Evolutionary conservation across 2,888 invertebrate genomes (phyloP).

Genomic region (Melitaea athalia): DNA sequence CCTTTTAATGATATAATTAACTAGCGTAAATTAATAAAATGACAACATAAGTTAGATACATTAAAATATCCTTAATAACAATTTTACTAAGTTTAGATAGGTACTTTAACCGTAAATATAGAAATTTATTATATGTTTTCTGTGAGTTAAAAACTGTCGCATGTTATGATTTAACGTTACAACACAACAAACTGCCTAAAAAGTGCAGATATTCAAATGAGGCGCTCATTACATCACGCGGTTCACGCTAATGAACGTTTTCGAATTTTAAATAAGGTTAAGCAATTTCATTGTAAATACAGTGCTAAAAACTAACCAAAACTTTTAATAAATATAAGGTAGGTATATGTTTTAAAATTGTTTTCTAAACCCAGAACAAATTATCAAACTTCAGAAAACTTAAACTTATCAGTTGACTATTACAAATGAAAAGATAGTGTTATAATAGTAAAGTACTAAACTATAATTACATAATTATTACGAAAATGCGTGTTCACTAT

Average conservation of each 20-base stretch:
- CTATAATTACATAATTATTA: background rate
- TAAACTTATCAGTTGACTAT: too few relatives aligned
- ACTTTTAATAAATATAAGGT: too few relatives aligned
- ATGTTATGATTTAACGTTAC: conserved; percentile 65
- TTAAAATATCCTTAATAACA: background rate
- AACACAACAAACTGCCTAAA: conserved; percentile 56
- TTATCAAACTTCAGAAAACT: too few relatives aligned
- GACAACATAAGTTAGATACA: background rate
- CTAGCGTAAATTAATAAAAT: too few relatives aligned
- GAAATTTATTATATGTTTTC: conserved; percentile 24
- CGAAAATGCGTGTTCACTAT: background rate
- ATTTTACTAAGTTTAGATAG: background rate
- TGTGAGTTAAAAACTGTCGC: conserved; percentile 51
- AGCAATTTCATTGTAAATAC: background rate
- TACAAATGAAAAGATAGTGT: too few relatives aligned
- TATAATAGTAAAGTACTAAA: too few relatives aligned
- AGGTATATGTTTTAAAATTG: too few relatives aligned
- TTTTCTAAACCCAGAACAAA: too few relatives aligned
- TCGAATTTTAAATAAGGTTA: conserved; percentile 42
- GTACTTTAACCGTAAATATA: background rate
- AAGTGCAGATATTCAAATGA: conserved; percentile 71
- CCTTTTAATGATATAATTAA: too few relatives aligned
- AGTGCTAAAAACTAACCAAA: background rate
- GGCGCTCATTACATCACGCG: conserved; percentile 61
- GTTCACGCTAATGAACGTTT: conserved; percentile 63